Percentiles rank a stretch among this genome's conserved stretches.
Evolutionary conservation across 2,797 vertebrate species (phyloP).

Genomic region (Galagoides demidoff): DNA sequence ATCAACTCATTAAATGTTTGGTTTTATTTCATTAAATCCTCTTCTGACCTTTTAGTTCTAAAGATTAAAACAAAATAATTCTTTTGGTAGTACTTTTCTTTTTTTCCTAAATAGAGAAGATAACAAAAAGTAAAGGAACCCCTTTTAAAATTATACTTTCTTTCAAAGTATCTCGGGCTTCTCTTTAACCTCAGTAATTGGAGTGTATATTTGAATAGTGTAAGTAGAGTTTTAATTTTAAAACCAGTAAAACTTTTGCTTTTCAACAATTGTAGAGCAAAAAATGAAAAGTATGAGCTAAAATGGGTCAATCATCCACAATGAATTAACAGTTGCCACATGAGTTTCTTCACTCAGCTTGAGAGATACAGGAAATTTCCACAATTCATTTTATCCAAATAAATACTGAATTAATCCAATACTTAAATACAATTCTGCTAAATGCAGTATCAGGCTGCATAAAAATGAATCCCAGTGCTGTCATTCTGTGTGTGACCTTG

Average conservation of each 20-base stretch:
- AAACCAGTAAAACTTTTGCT: not conserved
- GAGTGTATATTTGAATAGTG: not conserved
- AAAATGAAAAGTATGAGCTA: not conserved
- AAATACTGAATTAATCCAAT: not conserved
- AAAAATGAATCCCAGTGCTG: not conserved
- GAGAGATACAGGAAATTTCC: not conserved
- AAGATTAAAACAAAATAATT: not conserved
- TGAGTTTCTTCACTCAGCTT: not conserved
- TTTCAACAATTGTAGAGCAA: not conserved
- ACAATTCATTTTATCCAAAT: not conserved
- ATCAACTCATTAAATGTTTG: constrained; percentile 28
- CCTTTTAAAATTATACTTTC: not conserved
- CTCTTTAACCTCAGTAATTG: constrained; percentile 14
- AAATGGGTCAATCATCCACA: not conserved
- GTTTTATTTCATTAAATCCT: constrained; percentile 44
- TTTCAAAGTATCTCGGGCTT: not conserved
- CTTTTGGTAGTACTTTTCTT: not conserved
- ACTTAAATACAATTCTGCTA: not conserved
- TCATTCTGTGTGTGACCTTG: not conserved
- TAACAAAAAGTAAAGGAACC: not conserved
- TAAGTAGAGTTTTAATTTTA: not conserved
- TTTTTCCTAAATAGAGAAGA: not conserved
- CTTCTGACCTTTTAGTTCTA: not conserved
- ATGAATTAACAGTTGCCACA: not conserved
- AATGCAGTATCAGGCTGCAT: not conserved